A percentile compares a stretch with the other conserved stretches of the same genome.
Conservation (phyloP, 2,888 invertebrate species). For the Lithophane leautieri region DNA sequence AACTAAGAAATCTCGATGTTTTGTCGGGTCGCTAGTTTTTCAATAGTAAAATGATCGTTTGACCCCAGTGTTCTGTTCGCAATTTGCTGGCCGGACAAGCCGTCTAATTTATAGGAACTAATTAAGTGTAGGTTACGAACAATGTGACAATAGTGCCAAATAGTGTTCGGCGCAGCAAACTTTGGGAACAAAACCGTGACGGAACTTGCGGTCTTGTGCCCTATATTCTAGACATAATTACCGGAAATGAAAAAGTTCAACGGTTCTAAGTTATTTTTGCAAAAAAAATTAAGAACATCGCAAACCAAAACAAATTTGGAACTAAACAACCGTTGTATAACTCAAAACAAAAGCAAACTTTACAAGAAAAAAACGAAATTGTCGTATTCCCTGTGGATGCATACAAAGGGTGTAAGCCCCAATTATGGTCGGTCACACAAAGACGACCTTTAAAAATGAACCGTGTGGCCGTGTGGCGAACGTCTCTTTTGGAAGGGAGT, state of each 20-base stretch:
- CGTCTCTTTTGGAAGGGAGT: slow-evolving; percentile 37
- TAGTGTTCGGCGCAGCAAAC: not conserved
- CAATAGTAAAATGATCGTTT: not conserved
- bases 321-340: slow-evolving; percentile 17
- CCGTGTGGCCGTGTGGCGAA: slow-evolving; percentile 16
- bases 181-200: not conserved
- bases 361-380: slow-evolving; percentile 20
- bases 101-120: slow-evolving; percentile 5
- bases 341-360: slow-evolving; percentile 7
- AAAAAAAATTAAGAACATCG: not conserved
- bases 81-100: not conserved
- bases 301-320: not conserved
- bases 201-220: too few relatives aligned
- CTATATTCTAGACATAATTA: slow-evolving; percentile 4
- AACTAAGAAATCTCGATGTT: too few relatives aligned
- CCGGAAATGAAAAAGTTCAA: not conserved
- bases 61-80: not conserved
- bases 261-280: not conserved
- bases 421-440: slow-evolving; percentile 42
- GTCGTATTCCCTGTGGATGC: slow-evolving; percentile 38
- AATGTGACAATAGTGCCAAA: not conserved
- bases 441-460: slow-evolving; percentile 46
- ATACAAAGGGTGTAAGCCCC: slow-evolving; percentile 57
- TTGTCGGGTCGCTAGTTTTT: not conserved
- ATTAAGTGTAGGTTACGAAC: too few relatives aligned